Percentiles rank a stretch among this genome's conserved stretches.
Evolutionary conservation across 2,113 vertebrate species (phyloP).

Genomic region (Hippoglossus stenolepis): DNA sequence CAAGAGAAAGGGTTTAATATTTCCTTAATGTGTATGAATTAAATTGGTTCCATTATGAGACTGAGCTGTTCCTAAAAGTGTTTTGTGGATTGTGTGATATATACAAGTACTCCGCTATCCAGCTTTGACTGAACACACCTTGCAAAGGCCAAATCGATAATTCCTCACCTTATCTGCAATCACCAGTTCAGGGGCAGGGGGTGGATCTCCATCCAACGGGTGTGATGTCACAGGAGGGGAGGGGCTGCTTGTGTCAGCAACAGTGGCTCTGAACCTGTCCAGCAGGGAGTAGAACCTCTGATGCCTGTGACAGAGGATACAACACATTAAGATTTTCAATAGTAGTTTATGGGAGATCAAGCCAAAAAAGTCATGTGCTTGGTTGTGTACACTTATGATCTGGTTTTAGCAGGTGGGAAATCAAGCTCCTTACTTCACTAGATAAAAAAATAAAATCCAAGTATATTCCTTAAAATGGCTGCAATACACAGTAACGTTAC

Average conservation of each 20-base stretch:
- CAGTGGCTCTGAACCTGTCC: conserved; percentile 94
- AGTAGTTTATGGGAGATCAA: background rate
- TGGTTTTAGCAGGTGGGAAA: background rate
- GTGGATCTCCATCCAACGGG: conserved; percentile 91
- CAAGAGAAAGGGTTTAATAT: background rate
- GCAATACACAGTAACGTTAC: conserved; percentile 70
- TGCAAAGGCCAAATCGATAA: background rate
- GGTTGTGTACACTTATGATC: background rate
- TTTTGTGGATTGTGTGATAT: background rate
- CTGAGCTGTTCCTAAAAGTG: too few species aligned
- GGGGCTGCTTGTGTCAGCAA: conserved; percentile 88
- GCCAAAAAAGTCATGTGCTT: background rate
- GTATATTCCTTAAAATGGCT: background rate
- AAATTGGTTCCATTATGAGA: too few species aligned
- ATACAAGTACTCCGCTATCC: background rate
- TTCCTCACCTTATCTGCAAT: conserved; percentile 88
- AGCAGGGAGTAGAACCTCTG: conserved; percentile 97
- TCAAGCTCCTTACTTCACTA: background rate
- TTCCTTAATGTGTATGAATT: too few species aligned
- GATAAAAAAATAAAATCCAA: too few species aligned
- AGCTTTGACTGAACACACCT: background rate
- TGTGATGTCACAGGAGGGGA: conserved; percentile 88
- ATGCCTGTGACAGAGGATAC: conserved; percentile 83
- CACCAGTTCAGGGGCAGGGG: conserved; percentile 86
- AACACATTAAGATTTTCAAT: background rate